Conservation (phyloP, 1,140 invertebrate species). For the Thaumetopoea pityocampa region DNA sequence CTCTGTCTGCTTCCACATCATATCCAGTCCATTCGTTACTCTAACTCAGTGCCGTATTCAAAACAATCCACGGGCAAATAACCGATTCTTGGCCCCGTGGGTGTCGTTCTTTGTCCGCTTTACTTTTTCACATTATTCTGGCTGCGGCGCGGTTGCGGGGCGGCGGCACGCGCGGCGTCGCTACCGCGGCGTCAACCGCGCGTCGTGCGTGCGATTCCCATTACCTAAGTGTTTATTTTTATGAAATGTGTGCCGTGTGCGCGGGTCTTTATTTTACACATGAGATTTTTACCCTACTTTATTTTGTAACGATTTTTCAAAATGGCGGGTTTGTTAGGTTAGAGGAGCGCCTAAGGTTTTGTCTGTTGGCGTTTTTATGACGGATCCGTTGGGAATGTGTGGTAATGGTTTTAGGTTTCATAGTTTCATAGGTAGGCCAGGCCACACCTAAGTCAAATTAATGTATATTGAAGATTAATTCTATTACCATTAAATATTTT, state of each 20-base stretch:
- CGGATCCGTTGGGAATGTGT: not conserved
- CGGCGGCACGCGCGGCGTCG: constrained; percentile 8
- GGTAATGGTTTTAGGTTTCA: not conserved
- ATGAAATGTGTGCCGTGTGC: constrained; percentile 40
- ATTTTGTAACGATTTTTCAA: constrained; percentile 20
- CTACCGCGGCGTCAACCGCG: constrained; percentile 9
- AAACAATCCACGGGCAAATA: constrained; percentile 57
- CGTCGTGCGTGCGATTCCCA: constrained; percentile 40
- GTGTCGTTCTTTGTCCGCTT: constrained; percentile 48
- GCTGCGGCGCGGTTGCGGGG: constrained; percentile 13
- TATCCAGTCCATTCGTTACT: constrained; percentile 21
- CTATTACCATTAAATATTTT: too few species aligned
- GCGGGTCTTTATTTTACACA: constrained; percentile 27
- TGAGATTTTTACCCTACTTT: constrained; percentile 21
- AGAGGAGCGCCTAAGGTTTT: constrained; percentile 1
- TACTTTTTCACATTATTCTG: constrained; percentile 56
- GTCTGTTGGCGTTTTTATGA: constrained; percentile 1
- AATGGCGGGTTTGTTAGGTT: constrained; percentile 9
- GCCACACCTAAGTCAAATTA: too few species aligned
- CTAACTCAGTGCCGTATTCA: constrained; percentile 40
- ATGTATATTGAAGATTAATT: too few species aligned
- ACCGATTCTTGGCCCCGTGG: constrained; percentile 46
- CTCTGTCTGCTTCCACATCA: too few species aligned
- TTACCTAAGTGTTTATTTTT: constrained; percentile 67
- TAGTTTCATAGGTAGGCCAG: too few species aligned